Percentiles rank a stretch among this genome's conserved stretches.
These are phyloP conservation scores for Phyllotreta striolata DNA, from an alignment of 2,888 invertebrate genomes.

Conservation along the genomic window DNA sequence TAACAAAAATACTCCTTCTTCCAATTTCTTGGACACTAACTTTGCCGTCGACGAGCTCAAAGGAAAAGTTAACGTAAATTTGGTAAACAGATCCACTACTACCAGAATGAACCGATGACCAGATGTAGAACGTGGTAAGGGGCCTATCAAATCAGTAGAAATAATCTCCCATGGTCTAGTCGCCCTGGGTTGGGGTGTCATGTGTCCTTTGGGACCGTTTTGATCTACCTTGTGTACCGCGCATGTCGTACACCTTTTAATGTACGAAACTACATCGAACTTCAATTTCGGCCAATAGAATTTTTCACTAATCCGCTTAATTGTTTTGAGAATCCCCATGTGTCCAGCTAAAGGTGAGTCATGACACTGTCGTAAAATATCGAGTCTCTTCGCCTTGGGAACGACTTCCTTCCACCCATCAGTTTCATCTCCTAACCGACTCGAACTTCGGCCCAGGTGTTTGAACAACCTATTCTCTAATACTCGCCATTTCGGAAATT, in stretches of 20 bases:
- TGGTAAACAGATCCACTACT: conserved; percentile 34
- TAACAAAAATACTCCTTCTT: conserved; percentile 37
- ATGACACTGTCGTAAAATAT: conserved; percentile 10
- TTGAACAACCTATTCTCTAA: conserved; percentile 13
- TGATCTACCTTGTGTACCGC: no score
- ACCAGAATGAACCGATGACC: conserved; percentile 28
- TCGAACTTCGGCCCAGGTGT: neutral
- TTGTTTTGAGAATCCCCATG: conserved; percentile 25
- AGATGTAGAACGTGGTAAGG: conserved; percentile 15
- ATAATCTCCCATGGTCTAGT: no score
- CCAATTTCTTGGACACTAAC: conserved; percentile 21
- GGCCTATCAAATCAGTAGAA: no score
- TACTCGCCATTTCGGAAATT: conserved; percentile 5
- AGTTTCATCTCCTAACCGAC: neutral
- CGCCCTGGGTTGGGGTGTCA: no score
- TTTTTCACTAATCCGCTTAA: neutral
- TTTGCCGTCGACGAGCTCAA: conserved; percentile 26
- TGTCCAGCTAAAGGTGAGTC: conserved; percentile 24
- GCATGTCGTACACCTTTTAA: conserved; percentile 20
- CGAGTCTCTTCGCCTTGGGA: conserved; percentile 9
- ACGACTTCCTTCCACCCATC: conserved; percentile 28
- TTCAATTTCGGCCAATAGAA: conserved; percentile 27
- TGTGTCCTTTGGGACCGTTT: no score
- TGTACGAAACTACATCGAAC: conserved; percentile 13
- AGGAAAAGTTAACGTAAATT: conserved; percentile 29